A percentile compares a stretch with the other conserved stretches of the same genome.
These are phyloP conservation scores for Drosophila truncata DNA, from an alignment of 1,140 invertebrate species.

Conservation along the genomic window DNA sequence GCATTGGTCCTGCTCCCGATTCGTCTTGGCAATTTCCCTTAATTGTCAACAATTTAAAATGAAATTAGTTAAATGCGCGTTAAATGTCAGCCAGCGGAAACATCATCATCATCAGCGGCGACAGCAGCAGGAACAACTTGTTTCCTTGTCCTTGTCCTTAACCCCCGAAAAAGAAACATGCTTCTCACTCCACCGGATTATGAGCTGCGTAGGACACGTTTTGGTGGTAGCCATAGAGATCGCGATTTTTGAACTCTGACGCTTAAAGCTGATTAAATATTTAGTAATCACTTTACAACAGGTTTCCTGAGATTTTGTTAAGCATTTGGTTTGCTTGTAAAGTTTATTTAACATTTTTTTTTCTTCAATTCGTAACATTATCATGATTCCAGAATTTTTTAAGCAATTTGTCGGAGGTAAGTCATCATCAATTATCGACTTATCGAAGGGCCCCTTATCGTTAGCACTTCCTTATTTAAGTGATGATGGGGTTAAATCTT, in stretches of 20 bases:
- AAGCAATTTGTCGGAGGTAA: not conserved
- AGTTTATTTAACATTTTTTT: not conserved
- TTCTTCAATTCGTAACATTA: not conserved
- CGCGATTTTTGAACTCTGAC: constrained; percentile 1
- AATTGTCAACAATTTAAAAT: constrained; percentile 84
- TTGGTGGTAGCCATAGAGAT: constrained; percentile 34
- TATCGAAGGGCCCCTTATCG: not conserved
- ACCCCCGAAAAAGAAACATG: constrained; percentile 5
- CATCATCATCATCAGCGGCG: constrained; percentile 60
- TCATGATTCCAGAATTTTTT: accelerated
- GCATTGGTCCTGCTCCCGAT: constrained; percentile 50
- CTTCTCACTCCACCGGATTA: constrained; percentile 24
- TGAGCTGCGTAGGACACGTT: constrained; percentile 37
- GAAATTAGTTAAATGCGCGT: constrained; percentile 81
- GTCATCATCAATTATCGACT: no score
- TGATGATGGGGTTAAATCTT: not conserved
- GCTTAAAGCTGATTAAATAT: constrained; percentile 18
- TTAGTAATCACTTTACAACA: not conserved
- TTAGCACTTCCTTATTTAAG: not conserved
- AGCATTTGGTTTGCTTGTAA: no score
- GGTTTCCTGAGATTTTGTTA: not conserved
- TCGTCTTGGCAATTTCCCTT: constrained; percentile 81
- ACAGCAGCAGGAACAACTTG: constrained; percentile 33
- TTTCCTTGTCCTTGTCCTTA: constrained; percentile 38
- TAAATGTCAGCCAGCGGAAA: constrained; percentile 76